phyloP scores from a whole-genome alignment of 2,888 invertebrate species.

The Stenodema calcarata region DNA sequence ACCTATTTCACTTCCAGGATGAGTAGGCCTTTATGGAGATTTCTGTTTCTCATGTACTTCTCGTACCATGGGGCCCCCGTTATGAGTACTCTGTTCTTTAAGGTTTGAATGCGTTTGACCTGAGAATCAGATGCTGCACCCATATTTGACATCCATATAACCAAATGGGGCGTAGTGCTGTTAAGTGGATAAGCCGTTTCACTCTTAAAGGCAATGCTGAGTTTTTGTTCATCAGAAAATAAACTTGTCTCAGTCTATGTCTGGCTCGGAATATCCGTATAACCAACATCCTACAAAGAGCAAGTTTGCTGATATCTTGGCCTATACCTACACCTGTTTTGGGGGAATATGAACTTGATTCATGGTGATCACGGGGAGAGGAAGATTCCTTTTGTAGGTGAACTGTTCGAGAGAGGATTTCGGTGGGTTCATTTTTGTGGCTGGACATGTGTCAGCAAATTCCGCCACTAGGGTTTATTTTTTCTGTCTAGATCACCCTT shows the following conservation, averaged over 20 bases:
- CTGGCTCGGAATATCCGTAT: neutral
- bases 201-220: neutral
- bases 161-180: neutral
- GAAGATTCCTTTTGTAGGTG: too few species aligned
- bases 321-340: too few species aligned
- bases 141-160: slow-evolving; percentile 3
- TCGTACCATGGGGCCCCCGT: slow-evolving; percentile 17
- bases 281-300: too few species aligned
- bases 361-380: too few species aligned
- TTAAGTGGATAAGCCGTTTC: neutral
- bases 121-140: neutral
- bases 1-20: neutral
- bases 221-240: neutral
- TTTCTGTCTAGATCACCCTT: too few species aligned
- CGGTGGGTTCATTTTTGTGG: neutral
- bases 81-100: slow-evolving; percentile 11
- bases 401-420: neutral
- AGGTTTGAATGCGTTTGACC: slow-evolving; percentile 3
- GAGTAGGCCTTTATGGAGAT: neutral
- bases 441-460: too few species aligned
- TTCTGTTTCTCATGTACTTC: neutral
- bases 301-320: neutral
- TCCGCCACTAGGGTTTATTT: too few species aligned
- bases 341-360: neutral
- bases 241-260: neutral